Evolutionary conservation across 2,888 invertebrate genomes (phyloP).

Genomic region (Melieria crassipennis): DNA sequence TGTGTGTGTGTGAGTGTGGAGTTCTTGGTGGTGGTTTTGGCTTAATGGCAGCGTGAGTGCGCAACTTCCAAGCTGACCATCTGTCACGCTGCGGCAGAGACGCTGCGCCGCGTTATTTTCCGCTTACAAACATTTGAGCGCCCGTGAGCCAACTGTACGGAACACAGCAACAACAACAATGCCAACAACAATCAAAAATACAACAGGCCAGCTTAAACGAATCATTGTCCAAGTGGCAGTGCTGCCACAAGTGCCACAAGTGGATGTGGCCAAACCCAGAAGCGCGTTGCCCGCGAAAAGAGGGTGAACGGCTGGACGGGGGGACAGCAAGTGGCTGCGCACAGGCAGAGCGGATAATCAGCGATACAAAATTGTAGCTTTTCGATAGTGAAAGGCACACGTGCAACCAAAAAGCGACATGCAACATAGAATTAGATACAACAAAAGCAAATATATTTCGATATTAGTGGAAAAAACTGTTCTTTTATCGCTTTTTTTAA

Average conservation of each 20-base stretch:
- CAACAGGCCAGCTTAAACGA: background rate
- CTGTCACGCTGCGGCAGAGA: conserved; percentile 52
- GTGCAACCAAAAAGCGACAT: no score
- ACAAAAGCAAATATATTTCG: no score
- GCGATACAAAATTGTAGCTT: no score
- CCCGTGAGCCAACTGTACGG: background rate
- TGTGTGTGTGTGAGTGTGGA: background rate
- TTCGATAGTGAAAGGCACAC: no score
- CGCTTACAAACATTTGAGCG: conserved; percentile 3
- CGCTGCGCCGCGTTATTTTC: conserved; percentile 32
- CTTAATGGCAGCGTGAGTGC: conserved; percentile 47
- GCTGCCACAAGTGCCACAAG: conserved; percentile 25
- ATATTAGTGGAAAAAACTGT: background rate
- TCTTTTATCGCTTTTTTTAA: background rate
- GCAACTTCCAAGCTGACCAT: conserved; percentile 57
- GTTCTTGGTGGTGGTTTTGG: conserved; percentile 46
- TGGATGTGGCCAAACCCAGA: conserved; percentile 4
- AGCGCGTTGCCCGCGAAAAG: background rate
- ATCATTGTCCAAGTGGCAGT: conserved; percentile 10
- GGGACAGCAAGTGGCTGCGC: background rate
- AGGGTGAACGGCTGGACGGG: background rate
- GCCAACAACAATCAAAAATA: background rate
- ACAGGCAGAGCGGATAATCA: no score
- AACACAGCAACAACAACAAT: conserved; percentile 5
- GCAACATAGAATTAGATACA: no score